phyloP scores from a whole-genome alignment of 2,888 invertebrate species.

The Tipula helvola region DNA sequence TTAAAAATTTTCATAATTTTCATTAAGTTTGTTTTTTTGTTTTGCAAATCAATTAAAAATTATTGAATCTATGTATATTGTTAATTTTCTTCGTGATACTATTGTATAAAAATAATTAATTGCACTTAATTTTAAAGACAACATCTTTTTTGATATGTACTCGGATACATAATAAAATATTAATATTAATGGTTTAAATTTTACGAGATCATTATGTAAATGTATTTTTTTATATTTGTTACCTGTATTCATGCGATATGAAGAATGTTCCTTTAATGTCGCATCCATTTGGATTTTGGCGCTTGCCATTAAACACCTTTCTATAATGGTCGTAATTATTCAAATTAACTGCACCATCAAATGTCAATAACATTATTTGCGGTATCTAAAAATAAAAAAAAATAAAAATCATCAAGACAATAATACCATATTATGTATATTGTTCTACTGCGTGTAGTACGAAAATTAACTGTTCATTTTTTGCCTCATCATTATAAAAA shows the following conservation, averaged over 20 bases:
- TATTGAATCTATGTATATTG: neutral
- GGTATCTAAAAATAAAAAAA: constrained; percentile 55
- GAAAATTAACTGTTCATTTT: neutral
- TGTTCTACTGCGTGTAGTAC: neutral
- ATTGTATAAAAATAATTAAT: too few relatives aligned
- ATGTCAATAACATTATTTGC: constrained; percentile 84
- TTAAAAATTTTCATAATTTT: neutral
- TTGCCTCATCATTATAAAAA: neutral
- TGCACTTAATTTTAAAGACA: too few relatives aligned
- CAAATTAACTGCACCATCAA: constrained; percentile 86
- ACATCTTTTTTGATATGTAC: neutral
- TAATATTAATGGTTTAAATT: too few relatives aligned
- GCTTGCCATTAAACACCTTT: constrained; percentile 67
- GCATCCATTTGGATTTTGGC: constrained; percentile 82
- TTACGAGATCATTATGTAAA: too few relatives aligned
- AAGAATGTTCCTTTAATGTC: constrained; percentile 85
- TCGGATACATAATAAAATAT: neutral
- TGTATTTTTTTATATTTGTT: constrained; percentile 20
- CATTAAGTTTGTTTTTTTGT: neutral
- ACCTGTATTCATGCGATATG: constrained; percentile 75
- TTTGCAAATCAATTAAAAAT: neutral
- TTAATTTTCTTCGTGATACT: neutral
- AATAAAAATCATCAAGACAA: neutral
- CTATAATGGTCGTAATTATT: constrained; percentile 82
- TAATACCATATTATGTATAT: neutral